A percentile compares a stretch with the other conserved stretches of the same genome.
Conservation (phyloP, 2,888 invertebrate species). For the Leucozona laternaria region DNA sequence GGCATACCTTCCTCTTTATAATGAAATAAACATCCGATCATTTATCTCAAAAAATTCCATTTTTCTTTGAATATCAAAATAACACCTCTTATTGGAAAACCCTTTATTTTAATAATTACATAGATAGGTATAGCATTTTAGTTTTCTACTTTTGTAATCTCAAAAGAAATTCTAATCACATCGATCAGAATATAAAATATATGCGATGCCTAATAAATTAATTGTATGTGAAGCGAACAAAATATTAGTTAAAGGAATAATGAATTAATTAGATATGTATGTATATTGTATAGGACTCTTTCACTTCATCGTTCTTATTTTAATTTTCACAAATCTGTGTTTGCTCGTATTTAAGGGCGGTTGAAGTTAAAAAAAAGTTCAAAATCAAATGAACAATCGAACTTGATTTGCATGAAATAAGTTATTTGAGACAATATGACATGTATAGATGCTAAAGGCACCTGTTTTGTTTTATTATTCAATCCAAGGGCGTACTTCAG, state of each 20-base stretch:
- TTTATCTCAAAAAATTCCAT: too few species aligned
- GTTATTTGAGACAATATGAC: conserved; percentile 46
- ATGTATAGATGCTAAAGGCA: conserved; percentile 49
- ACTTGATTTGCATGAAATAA: conserved; percentile 8
- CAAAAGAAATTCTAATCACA: conserved; percentile 38
- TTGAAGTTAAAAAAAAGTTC: too few species aligned
- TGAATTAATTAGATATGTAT: too few species aligned
- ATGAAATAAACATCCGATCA: too few species aligned
- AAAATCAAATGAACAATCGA: conserved; percentile 21
- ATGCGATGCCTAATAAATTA: conserved; percentile 15
- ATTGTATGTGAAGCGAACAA: neutral
- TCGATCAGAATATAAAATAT: neutral
- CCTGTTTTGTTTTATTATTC: conserved; percentile 47
- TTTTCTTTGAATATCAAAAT: too few species aligned
- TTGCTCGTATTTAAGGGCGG: too few species aligned
- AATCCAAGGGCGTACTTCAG: too few species aligned
- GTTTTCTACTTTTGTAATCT: neutral
- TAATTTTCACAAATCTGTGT: conserved; percentile 20
- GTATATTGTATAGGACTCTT: too few species aligned
- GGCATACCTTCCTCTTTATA: too few species aligned
- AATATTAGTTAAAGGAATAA: neutral
- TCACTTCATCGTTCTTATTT: conserved; percentile 35
- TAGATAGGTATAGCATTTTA: neutral
- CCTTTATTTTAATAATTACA: neutral
- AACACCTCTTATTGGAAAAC: too few species aligned